Base-by-base conservation (phyloP, 2,888 invertebrate species). In the Amphipyra tragopoginis region DNA sequence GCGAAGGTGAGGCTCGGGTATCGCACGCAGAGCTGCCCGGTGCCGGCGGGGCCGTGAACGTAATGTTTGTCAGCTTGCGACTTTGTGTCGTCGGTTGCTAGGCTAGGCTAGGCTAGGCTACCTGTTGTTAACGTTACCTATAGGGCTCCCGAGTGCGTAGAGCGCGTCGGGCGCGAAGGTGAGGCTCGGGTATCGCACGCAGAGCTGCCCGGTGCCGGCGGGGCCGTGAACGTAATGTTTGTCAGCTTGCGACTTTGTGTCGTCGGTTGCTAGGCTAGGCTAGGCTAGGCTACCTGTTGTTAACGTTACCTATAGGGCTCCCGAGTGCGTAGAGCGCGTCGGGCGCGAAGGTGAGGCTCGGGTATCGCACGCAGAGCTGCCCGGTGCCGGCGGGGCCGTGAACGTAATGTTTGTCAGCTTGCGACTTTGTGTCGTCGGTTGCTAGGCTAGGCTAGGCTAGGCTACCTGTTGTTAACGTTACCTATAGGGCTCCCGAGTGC, bases 261-360 rank as follows among this genome's bases (percentile, higher is more conserved):
- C 39, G n/a, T n/a, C n/a, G n/a, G n/a, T n/a, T n/a, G n/a, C n/a
- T n/a, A n/a, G n/a, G n/a, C n/a, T n/a, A n/a, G n/a, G n/a, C n/a
- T n/a, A n/a, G n/a, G n/a, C n/a, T n/a, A n/a, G n/a, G n/a, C n/a
- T n/a, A n/a, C n/a, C n/a, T n/a, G n/a, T n/a, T n/a, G 0, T 60
- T 29, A 29, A 29, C 29, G 6, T 29, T 7, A 29, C 29, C 29
- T 29, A 29, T 29, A 5, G 29, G 99, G 48, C 99, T 99, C 0
- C 99, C 99, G 8, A 99, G 91, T 0, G 99, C 99, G 89, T 99
- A 99, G 82, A 99, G 97, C 11, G 97, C 97, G 65, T 96, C 96
- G 0, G 99, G 98, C 15, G 96, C 89, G 90, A 99, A 99, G 66
- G 95, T 92, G 11, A 99, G 91, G 70, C 96, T 96, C 0, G 98